Base-by-base conservation (phyloP, 2,888 invertebrate genomes). In the Nemotelus nigrinus region DNA sequence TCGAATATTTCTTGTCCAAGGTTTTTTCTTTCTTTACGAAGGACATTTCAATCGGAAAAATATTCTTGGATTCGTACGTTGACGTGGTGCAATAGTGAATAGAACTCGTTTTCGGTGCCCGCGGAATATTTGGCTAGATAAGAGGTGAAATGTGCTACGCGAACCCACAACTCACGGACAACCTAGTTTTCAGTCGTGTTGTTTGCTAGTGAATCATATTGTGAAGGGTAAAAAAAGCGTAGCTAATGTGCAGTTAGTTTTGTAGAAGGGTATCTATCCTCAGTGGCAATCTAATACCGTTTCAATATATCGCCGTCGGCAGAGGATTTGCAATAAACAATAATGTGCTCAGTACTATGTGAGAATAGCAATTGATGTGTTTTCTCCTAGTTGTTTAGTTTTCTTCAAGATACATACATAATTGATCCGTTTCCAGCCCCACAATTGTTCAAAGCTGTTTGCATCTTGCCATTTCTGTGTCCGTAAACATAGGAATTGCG, bases 331-430 rank as follows among this genome's bases (percentile, higher is more conserved):
- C 70, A 71, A 71, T 57, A 43, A 43, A 64, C 10, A 71, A 68
- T n/a, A 76, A 78, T 78, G 78, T 78, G 78, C 65, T 76, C 76
- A 60, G 72, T 71, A 78, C 76, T 76, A 78, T 63, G 78, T 78
- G 78, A 78, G 78, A 67, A 76, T 71, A 71, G 70, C 43, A 55
- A 65, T 70, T 78, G 72, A 76, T 71, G 76, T 47, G 70, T 76
- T 72, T 48, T 71, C 67, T 53, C 45, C 55, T 78, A 75, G 76
- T 44, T 78, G 78, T 78, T 78, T 76, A 48, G 10, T 76, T 71
- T 76, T 3, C 45, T 44, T 8, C 65, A 47, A 41, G 8, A 44
- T 65, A 44, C 10, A n/a, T 65, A 47, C 25, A 63, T 7, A 25
- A 25, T 25, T 25, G 25, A 41, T n/a, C 45, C 5, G 2, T 65